phyloP scores from a whole-genome alignment of 1,140 invertebrate species.

The Heliconius himera region DNA sequence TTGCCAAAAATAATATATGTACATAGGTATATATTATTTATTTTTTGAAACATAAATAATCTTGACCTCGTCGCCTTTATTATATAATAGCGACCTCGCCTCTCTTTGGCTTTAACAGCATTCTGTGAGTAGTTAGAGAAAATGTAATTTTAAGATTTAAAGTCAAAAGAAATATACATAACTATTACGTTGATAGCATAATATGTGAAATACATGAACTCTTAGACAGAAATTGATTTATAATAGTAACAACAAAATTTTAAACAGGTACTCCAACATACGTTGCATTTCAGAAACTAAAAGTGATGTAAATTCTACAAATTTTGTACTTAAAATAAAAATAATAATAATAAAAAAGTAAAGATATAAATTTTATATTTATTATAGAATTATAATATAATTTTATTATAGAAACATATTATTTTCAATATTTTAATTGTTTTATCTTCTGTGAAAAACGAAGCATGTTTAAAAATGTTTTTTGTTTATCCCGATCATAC shows the following conservation, averaged over 20 bases:
- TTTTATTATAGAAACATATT: no score
- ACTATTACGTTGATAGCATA: neutral
- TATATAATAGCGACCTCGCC: neutral
- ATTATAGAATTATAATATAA: no score
- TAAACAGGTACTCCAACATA: neutral
- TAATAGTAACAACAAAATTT: neutral
- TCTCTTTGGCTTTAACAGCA: neutral
- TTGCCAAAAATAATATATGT: neutral
- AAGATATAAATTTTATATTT: no score
- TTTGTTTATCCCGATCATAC: no score
- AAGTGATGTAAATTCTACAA: no score
- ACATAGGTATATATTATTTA: neutral
- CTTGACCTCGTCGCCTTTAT: neutral
- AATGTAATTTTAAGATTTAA: slow-evolving; percentile 2
- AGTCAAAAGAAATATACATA: neutral
- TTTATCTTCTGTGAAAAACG: no score
- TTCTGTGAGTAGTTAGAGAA: neutral
- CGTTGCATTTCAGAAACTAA: no score
- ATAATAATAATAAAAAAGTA: no score
- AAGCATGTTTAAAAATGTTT: no score
- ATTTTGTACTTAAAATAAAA: no score
- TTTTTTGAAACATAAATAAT: neutral
- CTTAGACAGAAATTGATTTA: neutral
- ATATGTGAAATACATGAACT: neutral
- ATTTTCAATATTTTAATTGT: no score